These are phyloP conservation scores for Phalacrocorax brasilianus DNA, from an alignment of 2,113 vertebrate genomes.

Conservation along the genomic window DNA sequence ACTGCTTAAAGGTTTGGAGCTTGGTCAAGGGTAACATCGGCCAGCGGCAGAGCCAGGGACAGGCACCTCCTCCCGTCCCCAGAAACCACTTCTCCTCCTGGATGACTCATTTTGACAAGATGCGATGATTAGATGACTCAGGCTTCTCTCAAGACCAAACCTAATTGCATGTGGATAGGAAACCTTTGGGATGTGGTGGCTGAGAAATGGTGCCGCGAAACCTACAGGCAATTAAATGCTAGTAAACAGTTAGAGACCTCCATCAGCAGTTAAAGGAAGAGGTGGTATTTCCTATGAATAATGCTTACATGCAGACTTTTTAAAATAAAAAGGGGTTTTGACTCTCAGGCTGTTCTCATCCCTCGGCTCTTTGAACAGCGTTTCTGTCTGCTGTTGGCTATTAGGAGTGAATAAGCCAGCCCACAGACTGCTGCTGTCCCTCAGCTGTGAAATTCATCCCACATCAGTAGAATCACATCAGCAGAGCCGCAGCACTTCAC, in stretches of 20 bases:
- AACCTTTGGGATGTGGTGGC: not conserved
- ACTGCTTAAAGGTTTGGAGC: not conserved
- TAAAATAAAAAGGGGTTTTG: not conserved
- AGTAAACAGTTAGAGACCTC: not conserved
- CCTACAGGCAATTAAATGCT: not conserved
- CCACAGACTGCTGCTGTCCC: not conserved
- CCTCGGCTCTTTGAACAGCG: not conserved
- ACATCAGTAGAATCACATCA: not conserved
- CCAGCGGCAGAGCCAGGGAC: not conserved
- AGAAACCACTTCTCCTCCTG: not conserved
- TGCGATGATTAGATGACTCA: fast-evolving
- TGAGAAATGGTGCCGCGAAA: not conserved
- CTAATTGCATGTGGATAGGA: not conserved
- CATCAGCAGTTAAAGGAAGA: not conserved
- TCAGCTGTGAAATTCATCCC: not conserved
- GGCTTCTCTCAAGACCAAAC: not conserved
- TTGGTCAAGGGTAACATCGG: not conserved
- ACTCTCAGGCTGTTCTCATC: not conserved
- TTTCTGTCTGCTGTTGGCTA: not conserved
- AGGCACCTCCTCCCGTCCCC: not conserved
- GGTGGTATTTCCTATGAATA: too few species aligned
- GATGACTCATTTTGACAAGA: not conserved
- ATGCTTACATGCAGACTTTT: not conserved
- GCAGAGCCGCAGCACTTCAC: not conserved
- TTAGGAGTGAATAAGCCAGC: not conserved